Conservation (phyloP, 2,797 vertebrate genomes). For the Chanos chanos region DNA sequence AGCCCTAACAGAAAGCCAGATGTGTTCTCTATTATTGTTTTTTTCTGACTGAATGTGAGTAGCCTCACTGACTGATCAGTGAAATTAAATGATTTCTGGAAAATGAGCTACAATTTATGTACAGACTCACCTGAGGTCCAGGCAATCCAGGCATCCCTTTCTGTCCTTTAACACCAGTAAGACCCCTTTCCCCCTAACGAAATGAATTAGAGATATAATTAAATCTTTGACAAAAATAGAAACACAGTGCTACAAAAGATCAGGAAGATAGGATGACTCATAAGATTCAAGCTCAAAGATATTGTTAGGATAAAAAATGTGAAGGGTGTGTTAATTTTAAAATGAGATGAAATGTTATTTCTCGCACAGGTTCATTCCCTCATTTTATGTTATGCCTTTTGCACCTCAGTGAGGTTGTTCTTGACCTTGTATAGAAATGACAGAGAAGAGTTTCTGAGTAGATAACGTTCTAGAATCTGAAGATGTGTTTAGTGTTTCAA, state of each 20-base stretch:
- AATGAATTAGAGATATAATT: conserved; percentile 37
- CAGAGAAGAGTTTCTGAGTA: too few relatives aligned
- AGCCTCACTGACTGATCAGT: background rate
- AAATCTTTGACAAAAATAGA: background rate
- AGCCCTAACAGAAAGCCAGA: conserved; percentile 63
- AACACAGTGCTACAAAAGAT: background rate
- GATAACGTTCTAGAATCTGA: too few relatives aligned
- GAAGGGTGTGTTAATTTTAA: too few relatives aligned
- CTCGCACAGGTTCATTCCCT: too few relatives aligned
- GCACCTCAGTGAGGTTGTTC: too few relatives aligned
- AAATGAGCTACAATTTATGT: background rate
- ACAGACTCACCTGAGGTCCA: conserved; percentile 70
- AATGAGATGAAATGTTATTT: too few relatives aligned
- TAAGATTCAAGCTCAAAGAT: too few relatives aligned
- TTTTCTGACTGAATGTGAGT: background rate
- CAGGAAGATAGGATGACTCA: background rate
- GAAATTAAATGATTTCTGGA: background rate
- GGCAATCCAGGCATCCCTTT: conserved; percentile 67
- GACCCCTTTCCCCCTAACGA: conserved; percentile 73
- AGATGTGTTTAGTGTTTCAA: too few relatives aligned
- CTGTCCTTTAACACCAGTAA: conserved; percentile 65
- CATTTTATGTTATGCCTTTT: too few relatives aligned
- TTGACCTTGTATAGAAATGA: too few relatives aligned
- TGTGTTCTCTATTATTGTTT: background rate
- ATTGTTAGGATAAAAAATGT: too few relatives aligned